Evolutionary conservation across 2,113 vertebrate genomes (phyloP).

Genomic region (pig (Sus scrofa)): DNA sequence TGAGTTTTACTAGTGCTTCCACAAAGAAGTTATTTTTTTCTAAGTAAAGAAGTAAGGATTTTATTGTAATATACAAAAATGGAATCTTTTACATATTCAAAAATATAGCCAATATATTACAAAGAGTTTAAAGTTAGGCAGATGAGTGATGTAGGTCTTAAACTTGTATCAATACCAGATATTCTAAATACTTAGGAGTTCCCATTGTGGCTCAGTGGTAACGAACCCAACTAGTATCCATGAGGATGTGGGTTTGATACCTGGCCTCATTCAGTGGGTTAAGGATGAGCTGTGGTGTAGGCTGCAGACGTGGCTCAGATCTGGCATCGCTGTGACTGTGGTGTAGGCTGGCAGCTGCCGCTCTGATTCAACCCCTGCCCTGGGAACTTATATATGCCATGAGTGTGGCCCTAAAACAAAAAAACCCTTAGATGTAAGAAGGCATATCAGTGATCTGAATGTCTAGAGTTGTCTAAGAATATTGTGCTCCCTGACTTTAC

Average conservation of each 20-base stretch:
- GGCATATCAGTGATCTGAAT: neutral
- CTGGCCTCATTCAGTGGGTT: too few relatives aligned
- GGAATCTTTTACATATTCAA: neutral
- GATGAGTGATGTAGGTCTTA: conserved; percentile 1
- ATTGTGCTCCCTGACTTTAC: neutral
- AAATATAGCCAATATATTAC: neutral
- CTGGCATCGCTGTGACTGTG: too few relatives aligned
- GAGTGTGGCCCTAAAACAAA: too few relatives aligned
- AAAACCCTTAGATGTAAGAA: neutral
- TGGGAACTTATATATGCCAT: too few relatives aligned
- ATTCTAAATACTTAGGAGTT: neutral
- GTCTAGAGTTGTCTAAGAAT: neutral
- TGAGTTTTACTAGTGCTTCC: neutral
- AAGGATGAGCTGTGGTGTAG: too few relatives aligned
- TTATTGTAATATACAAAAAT: neutral
- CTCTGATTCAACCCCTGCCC: too few relatives aligned
- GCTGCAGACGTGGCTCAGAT: too few relatives aligned
- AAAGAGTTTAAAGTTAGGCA: neutral
- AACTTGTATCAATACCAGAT: neutral
- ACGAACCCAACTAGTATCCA: too few relatives aligned
- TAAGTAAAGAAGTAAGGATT: conserved; percentile 1
- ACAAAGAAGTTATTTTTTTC: conserved; percentile 28
- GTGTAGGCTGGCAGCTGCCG: too few relatives aligned
- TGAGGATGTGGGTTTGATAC: too few relatives aligned
- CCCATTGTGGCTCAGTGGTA: too few relatives aligned